A percentile compares a stretch with the other conserved stretches of the same genome.
These are phyloP conservation scores for Euplexia lucipara DNA, from an alignment of 2,888 invertebrate species.

Conservation along the genomic window DNA sequence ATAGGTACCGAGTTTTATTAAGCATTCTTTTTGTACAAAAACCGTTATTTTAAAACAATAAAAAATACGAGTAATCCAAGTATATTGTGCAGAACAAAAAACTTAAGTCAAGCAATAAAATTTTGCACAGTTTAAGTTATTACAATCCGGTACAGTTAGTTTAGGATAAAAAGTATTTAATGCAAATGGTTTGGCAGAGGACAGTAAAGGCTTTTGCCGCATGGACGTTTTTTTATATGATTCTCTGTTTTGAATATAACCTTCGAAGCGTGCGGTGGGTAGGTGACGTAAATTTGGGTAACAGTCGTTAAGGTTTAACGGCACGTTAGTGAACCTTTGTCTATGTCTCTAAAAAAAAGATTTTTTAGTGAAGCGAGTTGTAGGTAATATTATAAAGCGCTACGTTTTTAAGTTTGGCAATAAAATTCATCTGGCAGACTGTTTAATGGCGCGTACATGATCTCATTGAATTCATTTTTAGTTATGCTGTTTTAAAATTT, in stretches of 20 bases:
- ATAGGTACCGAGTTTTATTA: slow-evolving; percentile 22
- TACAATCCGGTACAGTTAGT: slow-evolving; percentile 70
- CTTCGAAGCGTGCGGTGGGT: slow-evolving; percentile 25
- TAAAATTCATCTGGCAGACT: neutral
- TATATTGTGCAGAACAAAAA: slow-evolving; percentile 51
- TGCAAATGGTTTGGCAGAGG: slow-evolving; percentile 43
- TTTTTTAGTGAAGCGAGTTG: neutral
- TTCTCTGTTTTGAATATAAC: slow-evolving; percentile 7
- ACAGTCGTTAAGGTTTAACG: slow-evolving; percentile 28
- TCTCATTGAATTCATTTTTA: too few relatives aligned
- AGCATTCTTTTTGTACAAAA: slow-evolving; percentile 11
- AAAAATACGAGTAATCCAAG: slow-evolving; percentile 28
- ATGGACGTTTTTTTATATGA: slow-evolving; percentile 24
- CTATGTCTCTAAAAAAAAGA: neutral
- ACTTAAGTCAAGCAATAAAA: slow-evolving; percentile 56
- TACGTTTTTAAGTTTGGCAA: neutral
- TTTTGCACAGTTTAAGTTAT: slow-evolving; percentile 58
- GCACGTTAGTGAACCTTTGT: slow-evolving; percentile 7
- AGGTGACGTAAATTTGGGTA: slow-evolving; percentile 22
- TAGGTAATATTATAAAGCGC: neutral
- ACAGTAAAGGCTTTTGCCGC: slow-evolving; percentile 45
- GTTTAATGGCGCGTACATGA: neutral
- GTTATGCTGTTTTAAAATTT: neutral
- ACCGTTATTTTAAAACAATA: slow-evolving; percentile 50
- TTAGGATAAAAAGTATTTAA: slow-evolving; percentile 50